phyloP scores from a whole-genome alignment of 2,888 invertebrate genomes.

The Ryuthela nishihirai region DNA sequence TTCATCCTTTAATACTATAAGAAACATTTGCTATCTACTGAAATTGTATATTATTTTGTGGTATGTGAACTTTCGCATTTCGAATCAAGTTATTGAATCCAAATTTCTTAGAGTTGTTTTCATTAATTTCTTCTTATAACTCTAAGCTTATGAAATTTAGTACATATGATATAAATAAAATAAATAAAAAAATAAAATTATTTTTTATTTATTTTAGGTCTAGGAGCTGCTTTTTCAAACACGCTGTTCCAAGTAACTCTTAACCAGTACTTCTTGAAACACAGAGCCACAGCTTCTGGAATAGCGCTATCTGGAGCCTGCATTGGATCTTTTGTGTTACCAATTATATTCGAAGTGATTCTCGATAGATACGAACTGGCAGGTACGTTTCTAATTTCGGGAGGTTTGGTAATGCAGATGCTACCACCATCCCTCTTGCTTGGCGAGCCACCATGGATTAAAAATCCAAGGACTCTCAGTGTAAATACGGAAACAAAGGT shows the following conservation, averaged over 20 bases:
- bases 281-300: constrained; percentile 11
- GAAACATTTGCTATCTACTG: too few species aligned
- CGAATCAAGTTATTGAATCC: too few species aligned
- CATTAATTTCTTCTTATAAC: too few species aligned
- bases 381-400: constrained; percentile 13
- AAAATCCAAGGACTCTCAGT: too few species aligned
- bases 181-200: background rate
- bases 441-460: constrained; percentile 9
- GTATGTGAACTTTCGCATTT: too few species aligned
- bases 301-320: constrained; percentile 16
- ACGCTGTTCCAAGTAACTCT: constrained; percentile 5
- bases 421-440: constrained; percentile 8
- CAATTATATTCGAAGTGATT: constrained; percentile 3
- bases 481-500: too few species aligned
- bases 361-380: background rate
- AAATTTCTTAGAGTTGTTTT: too few species aligned
- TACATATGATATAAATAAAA: too few species aligned
- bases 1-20: too few species aligned
- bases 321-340: constrained; percentile 15
- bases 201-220: constrained; percentile 1
- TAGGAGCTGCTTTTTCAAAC: constrained; percentile 21
- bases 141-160: too few species aligned
- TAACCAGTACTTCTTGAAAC: constrained; percentile 14
- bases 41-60: too few species aligned
- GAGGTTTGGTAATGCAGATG: constrained; percentile 7